Percentiles rank a stretch among this genome's conserved stretches.
Evolutionary conservation across 2,113 vertebrate genomes (phyloP).

Genomic region (Ctenomys sociabilis): DNA sequence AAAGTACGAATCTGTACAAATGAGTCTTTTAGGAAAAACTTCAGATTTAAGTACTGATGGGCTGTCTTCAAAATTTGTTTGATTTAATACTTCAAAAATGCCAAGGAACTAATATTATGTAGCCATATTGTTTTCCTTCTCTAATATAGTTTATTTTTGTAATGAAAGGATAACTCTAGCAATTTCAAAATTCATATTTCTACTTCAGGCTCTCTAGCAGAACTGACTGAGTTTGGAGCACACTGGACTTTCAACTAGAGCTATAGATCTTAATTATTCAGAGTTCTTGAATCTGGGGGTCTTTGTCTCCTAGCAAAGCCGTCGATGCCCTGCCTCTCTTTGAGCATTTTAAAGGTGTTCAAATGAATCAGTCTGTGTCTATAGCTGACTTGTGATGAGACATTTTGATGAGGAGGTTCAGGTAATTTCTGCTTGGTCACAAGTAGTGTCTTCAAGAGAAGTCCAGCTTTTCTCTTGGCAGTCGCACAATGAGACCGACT

Average conservation of each 20-base stretch:
- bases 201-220: neutral
- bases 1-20: neutral
- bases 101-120: neutral
- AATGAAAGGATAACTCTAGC: neutral
- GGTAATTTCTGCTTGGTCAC: neutral
- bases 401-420: neutral
- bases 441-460: neutral
- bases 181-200: neutral
- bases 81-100: neutral
- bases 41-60: neutral
- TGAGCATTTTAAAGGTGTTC: neutral
- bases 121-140: neutral
- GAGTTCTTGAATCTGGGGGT: neutral
- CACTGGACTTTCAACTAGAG: neutral
- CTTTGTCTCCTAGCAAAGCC: neutral
- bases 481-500: neutral
- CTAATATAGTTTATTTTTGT: neutral
- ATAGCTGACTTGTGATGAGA: neutral
- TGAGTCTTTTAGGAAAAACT: neutral
- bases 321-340: neutral
- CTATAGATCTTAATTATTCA: neutral
- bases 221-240: neutral
- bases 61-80: constrained; percentile 16
- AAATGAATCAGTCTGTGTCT: neutral
- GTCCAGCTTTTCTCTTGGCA: neutral